phyloP scores from a whole-genome alignment of 1,140 invertebrate genomes.

The Drosophila kohkoa region DNA sequence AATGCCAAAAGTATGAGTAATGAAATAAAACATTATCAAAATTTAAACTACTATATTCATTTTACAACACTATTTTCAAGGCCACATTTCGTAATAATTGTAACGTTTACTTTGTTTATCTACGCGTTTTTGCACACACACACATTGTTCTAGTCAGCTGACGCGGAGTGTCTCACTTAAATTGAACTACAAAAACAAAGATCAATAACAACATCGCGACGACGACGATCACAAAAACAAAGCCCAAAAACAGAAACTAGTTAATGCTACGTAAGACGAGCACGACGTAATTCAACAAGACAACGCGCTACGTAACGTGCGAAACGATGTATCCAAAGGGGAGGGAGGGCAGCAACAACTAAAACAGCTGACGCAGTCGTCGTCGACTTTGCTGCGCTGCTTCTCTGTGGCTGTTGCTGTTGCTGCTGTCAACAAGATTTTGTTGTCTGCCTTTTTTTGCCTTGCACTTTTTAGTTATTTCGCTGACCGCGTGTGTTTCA shows the following conservation, averaged over 20 bases:
- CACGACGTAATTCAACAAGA: constrained; percentile 29
- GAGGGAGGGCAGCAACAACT: constrained; percentile 7
- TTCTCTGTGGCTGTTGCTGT: background rate
- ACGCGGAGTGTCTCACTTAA: background rate
- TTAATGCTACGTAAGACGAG: constrained; percentile 49
- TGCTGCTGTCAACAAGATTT: constrained; percentile 40
- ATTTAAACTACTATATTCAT: background rate
- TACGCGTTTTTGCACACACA: too few relatives aligned
- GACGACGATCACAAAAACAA: constrained; percentile 31
- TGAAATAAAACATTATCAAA: background rate
- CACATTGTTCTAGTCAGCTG: background rate
- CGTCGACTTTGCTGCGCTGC: constrained; percentile 28
- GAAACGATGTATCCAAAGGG: constrained; percentile 3
- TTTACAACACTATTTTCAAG: too few relatives aligned
- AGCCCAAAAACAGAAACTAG: constrained; percentile 67
- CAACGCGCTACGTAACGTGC: constrained; percentile 49
- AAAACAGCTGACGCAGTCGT: constrained; percentile 64
- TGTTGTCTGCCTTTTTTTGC: constrained; percentile 24
- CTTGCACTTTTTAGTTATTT: constrained; percentile 79
- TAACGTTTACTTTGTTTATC: too few relatives aligned
- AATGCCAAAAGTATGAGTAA: background rate
- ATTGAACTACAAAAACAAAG: constrained; percentile 18
- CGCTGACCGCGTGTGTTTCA: constrained; percentile 62
- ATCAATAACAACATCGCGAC: constrained; percentile 25
- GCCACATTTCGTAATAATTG: too few relatives aligned